phyloP scores from a whole-genome alignment of 2,113 vertebrate genomes.

The Antechinus stuartii region DNA sequence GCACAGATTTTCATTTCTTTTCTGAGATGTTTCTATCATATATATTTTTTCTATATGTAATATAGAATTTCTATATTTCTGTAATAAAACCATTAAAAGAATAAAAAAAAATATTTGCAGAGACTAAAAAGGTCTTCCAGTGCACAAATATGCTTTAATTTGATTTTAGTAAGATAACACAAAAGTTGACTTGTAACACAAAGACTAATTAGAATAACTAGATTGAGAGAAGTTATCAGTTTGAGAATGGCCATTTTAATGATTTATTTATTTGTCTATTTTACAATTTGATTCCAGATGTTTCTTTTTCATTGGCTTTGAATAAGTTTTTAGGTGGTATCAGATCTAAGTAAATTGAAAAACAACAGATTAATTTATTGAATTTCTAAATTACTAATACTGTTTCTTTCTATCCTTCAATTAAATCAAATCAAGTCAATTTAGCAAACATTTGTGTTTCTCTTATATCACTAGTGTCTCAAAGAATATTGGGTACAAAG shows the following conservation, averaged over 20 bases:
- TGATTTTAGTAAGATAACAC: not conserved
- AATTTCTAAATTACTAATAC: not conserved
- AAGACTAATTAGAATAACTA: not conserved
- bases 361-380: not conserved
- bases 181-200: not conserved
- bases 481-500: not conserved
- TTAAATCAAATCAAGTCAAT: not conserved
- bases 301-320: not conserved
- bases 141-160: not conserved
- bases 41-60: too few species aligned
- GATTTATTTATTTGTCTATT: not conserved
- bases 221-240: not conserved
- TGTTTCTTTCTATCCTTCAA: not conserved
- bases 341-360: too few species aligned
- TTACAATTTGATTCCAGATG: not conserved
- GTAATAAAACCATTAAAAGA: not conserved
- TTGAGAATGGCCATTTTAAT: not conserved
- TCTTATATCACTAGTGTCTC: not conserved
- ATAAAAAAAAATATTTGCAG: not conserved
- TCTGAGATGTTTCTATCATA: slow-evolving; percentile 22
- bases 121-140: not conserved
- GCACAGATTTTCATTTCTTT: slow-evolving; percentile 42
- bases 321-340: not conserved
- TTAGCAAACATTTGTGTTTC: not conserved
- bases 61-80: too few species aligned